Percentiles rank a stretch among this genome's conserved stretches.
These are phyloP conservation scores for Oscheius sp. DNA, from an alignment of 2,888 invertebrate species.

Conservation along the genomic window DNA sequence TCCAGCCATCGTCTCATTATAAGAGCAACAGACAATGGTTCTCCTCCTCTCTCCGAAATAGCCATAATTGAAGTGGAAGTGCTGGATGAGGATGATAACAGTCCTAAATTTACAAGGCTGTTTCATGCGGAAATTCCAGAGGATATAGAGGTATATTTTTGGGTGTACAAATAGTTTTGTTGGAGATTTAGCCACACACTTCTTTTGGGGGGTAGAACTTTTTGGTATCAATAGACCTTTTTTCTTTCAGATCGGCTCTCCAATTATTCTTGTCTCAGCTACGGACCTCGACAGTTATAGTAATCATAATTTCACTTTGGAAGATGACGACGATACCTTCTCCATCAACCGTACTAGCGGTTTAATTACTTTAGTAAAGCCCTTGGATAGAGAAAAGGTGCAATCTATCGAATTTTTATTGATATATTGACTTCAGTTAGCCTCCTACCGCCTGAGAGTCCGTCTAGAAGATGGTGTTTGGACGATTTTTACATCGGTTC, in stretches of 20 bases:
- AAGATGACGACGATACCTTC: slow-evolving; percentile 33
- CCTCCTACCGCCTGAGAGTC: slow-evolving; percentile 50
- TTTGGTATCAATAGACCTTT: too few relatives aligned
- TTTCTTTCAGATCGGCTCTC: slow-evolving; percentile 33
- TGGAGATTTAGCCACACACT: too few relatives aligned
- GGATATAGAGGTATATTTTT: slow-evolving; percentile 36
- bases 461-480: slow-evolving; percentile 52
- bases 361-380: slow-evolving; percentile 35
- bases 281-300: slow-evolving; percentile 45
- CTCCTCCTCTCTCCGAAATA: slow-evolving; percentile 82
- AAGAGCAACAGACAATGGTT: slow-evolving; percentile 85
- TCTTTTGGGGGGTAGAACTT: background rate
- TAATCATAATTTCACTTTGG: slow-evolving; percentile 41
- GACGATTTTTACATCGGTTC: slow-evolving; percentile 77
- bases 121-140: slow-evolving; percentile 53
- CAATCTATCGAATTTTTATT: too few relatives aligned
- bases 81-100: slow-evolving; percentile 89
- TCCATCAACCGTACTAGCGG: slow-evolving; percentile 40
- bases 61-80: slow-evolving; percentile 79
- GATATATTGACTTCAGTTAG: slow-evolving; percentile 35
- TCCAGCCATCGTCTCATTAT: slow-evolving; percentile 83
- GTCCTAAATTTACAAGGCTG: slow-evolving; percentile 80
- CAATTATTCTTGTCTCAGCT: slow-evolving; percentile 41
- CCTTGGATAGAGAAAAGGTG: slow-evolving; percentile 49
- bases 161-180: background rate